A percentile compares a stretch with the other conserved stretches of the same genome.
Conservation (phyloP, 1,140 invertebrate genomes). For the Drosophila kepulauana region DNA sequence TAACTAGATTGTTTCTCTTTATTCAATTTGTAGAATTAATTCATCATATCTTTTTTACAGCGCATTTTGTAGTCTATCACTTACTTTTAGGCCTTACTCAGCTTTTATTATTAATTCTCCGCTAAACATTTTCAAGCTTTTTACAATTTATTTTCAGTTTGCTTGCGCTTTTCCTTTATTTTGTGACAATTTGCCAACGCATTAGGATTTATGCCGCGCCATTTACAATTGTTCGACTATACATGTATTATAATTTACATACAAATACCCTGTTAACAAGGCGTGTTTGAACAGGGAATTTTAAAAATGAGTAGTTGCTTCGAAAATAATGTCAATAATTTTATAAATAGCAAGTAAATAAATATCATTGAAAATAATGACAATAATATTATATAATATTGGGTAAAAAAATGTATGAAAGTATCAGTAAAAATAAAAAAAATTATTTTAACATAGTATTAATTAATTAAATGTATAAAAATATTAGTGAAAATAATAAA, state of each 20-base stretch:
- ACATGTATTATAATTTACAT: conserved; percentile 7
- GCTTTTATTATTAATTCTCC: conserved; percentile 18
- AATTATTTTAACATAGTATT: too few species aligned
- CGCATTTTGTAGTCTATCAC: background rate
- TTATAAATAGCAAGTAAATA: too few species aligned
- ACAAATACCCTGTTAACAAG: background rate
- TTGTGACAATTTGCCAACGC: conserved; percentile 32
- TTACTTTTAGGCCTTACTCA: background rate
- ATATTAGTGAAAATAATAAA: too few species aligned
- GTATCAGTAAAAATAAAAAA: too few species aligned
- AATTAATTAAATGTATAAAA: too few species aligned
- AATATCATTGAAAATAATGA: too few species aligned
- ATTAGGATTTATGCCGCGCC: conserved; percentile 18
- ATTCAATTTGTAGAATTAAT: background rate
- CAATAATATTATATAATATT: too few species aligned
- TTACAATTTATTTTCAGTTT: conserved; percentile 31
- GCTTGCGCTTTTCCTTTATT: conserved; percentile 25
- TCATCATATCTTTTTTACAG: background rate
- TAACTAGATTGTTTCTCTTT: too few species aligned
- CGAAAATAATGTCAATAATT: too few species aligned
- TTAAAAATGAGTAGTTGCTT: background rate
- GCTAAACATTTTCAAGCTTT: conserved; percentile 26
- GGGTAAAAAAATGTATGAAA: too few species aligned
- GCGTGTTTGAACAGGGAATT: background rate
- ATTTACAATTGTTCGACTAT: conserved; percentile 13